Evolutionary conservation across 1,140 invertebrate genomes (phyloP), one percentile per base, ranked within the genome.

Genomic region (Aphidius gifuensis): DNA sequence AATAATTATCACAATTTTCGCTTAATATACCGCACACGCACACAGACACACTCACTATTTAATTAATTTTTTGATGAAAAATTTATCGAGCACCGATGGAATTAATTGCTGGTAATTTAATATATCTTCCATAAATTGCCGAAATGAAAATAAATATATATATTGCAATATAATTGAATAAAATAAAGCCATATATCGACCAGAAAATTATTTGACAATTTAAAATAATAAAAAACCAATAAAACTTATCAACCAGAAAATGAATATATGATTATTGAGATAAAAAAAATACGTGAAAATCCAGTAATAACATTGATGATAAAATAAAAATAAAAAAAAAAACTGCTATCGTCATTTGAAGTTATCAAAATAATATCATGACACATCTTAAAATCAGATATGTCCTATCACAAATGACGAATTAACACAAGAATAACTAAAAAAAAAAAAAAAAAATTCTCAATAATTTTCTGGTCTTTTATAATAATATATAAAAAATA

Each of bases 1-100:
- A 60, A 51, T 57, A 66, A 69, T 77, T 78, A 78, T 78, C 76
- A 78, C 76, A 78, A 73, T 74, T 74, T 78, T 74, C 71, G 67
- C 71, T 69, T 43, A 47, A 43, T 48, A n/a, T 48, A 39, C 47
- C 32, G 39, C 44, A 57, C 39, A 43, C 46, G 0, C 23, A 23
- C 3, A 23, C 23, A 23, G 1, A 23, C 3, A 1, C 23, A 23
- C 23, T 2, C 23, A 23, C 23, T 2, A 1, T 2, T 23, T 23
- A 23, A 2, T 23, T 23, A 2, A 23, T 23, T 23, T 23, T 23
- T 23, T 23, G 23, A 23, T 23, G 1, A 23, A 23, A 23, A 53
- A 9, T 61, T 50, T 55, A 47, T 60, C 8, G 49, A 61, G 62
- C 48, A 59, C 50, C 56, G 32, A 59, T 61, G 42, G 40, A 11